These are phyloP conservation scores for Nothobranchius furzeri DNA, from an alignment of 2,113 vertebrate species.

Conservation along the genomic window DNA sequence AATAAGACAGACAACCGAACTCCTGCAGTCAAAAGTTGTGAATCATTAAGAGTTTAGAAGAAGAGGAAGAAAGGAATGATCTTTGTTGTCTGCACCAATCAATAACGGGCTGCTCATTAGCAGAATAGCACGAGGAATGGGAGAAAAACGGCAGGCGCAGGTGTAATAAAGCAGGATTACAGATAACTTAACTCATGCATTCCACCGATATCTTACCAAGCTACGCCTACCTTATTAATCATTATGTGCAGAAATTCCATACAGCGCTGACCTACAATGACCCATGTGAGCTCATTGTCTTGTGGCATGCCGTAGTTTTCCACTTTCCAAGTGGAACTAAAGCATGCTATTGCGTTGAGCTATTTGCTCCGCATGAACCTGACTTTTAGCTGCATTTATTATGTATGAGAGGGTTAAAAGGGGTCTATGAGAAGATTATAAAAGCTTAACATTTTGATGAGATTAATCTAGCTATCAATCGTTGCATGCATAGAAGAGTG, in stretches of 20 bases:
- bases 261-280: slow-evolving; percentile 55
- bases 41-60: slow-evolving; percentile 21
- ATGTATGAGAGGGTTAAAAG: slow-evolving; percentile 71
- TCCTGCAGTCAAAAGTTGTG: slow-evolving; percentile 12
- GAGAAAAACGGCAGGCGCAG: slow-evolving; percentile 20
- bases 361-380: slow-evolving; percentile 37
- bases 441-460: slow-evolving; percentile 74
- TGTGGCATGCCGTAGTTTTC: slow-evolving; percentile 41
- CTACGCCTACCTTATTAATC: slow-evolving; percentile 71
- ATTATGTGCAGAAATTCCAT: slow-evolving; percentile 71
- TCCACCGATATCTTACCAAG: slow-evolving; percentile 55
- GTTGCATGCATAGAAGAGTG: slow-evolving; percentile 43
- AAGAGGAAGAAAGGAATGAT: slow-evolving; percentile 42
- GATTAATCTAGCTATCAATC: slow-evolving; percentile 65
- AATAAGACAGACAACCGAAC: slow-evolving; percentile 64
- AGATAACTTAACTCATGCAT: slow-evolving; percentile 52
- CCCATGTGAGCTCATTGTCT: slow-evolving; percentile 59
- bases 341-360: slow-evolving; percentile 40
- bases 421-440: slow-evolving; percentile 69
- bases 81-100: slow-evolving; percentile 47
- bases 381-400: slow-evolving; percentile 70
- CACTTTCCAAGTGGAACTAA: slow-evolving; percentile 27
- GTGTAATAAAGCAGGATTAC: slow-evolving; percentile 46
- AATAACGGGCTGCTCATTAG: slow-evolving; percentile 57
- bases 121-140: slow-evolving; percentile 21